Conservation (phyloP, 2,888 invertebrate species). For the Oscheius onirici region DNA sequence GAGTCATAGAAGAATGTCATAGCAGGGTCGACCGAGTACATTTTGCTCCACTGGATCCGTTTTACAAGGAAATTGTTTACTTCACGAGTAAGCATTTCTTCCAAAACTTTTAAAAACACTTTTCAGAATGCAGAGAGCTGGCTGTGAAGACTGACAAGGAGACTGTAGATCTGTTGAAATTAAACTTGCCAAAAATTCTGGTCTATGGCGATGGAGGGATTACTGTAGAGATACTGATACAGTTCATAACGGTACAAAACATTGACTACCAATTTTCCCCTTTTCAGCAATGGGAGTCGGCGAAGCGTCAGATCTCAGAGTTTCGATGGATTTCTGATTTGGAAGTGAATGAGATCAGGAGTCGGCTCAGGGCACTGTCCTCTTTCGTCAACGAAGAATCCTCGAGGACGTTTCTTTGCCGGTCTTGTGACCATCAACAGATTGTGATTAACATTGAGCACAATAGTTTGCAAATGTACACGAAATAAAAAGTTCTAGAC, state of each 20-base stretch:
- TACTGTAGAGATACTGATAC: conserved; percentile 4
- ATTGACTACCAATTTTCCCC: too few relatives aligned
- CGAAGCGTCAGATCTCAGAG: neutral
- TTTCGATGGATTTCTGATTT: conserved; percentile 1
- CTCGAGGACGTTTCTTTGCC: neutral
- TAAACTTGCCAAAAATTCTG: neutral
- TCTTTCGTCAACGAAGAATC: neutral
- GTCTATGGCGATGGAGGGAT: conserved; percentile 4
- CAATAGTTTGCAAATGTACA: conserved; percentile 11
- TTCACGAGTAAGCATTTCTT: neutral
- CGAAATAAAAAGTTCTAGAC: neutral
- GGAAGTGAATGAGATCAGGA: neutral
- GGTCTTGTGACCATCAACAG: neutral
- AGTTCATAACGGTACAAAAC: neutral
- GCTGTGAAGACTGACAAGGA: neutral
- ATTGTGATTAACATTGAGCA: conserved; percentile 6
- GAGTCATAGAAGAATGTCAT: neutral
- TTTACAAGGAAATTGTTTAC: neutral
- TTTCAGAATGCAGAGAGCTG: neutral
- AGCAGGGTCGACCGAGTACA: neutral
- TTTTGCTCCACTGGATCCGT: conserved; percentile 1
- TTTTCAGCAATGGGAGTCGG: conserved; percentile 15
- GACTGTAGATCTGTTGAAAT: neutral
- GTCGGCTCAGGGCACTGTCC: neutral
- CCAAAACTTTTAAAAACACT: neutral